Conservation (phyloP, 2,113 vertebrate genomes). For the Sminthopsis crassicaudata region DNA sequence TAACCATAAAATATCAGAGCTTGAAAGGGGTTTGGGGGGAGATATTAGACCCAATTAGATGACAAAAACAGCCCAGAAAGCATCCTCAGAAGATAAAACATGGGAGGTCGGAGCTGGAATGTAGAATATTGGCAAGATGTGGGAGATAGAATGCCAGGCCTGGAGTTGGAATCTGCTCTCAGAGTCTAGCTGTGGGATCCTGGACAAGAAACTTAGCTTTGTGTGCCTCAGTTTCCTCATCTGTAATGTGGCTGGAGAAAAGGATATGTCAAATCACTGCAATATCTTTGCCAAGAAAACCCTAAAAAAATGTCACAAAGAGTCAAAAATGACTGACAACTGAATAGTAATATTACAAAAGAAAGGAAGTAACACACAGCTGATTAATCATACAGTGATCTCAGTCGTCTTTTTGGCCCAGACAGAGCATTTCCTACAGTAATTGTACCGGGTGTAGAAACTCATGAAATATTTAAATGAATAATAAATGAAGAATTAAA, state of each 20-base stretch:
- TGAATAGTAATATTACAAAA: neutral
- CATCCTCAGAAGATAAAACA: neutral
- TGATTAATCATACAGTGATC: neutral
- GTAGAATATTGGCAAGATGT: neutral
- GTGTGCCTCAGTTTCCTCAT: neutral
- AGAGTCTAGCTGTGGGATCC: neutral
- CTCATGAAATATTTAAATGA: conserved; percentile 24
- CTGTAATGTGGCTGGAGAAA: neutral
- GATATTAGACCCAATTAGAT: neutral
- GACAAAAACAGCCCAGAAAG: neutral
- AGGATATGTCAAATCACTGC: neutral
- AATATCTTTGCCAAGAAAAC: neutral
- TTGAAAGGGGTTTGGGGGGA: neutral
- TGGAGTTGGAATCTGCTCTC: neutral
- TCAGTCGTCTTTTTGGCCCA: neutral
- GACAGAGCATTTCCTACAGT: conserved; percentile 64
- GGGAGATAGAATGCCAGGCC: neutral
- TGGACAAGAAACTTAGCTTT: neutral
- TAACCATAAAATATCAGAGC: neutral
- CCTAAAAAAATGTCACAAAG: neutral
- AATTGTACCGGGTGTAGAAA: conserved; percentile 45
- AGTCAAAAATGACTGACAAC: neutral
- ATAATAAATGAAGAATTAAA: conserved; percentile 50
- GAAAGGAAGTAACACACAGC: neutral
- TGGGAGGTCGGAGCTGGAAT: neutral